phyloP scores from a whole-genome alignment of 2,113 vertebrate genomes.

The Thryonomys swinderianus region DNA sequence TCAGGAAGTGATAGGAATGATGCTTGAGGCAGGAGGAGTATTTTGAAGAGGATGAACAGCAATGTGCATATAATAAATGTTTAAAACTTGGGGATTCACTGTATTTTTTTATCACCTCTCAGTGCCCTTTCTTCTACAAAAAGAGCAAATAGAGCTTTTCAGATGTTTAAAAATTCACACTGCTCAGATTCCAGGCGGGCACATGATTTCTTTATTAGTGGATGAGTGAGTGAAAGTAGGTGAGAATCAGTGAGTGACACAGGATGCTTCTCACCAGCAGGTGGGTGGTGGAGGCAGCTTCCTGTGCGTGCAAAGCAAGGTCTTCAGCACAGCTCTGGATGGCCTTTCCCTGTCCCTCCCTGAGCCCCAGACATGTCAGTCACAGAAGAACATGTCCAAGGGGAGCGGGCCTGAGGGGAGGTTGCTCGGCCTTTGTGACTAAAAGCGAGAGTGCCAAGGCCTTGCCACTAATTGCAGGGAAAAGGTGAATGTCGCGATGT shows the following conservation, averaged over 20 bases:
- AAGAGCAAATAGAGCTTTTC: neutral
- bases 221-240: neutral
- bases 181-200: neutral
- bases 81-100: neutral
- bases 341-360: neutral
- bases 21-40: neutral
- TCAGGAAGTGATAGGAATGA: neutral
- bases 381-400: neutral
- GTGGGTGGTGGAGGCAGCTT: too few species aligned
- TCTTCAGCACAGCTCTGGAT: neutral
- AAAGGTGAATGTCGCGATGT: neutral
- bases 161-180: neutral
- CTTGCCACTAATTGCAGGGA: neutral
- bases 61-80: neutral
- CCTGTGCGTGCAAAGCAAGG: neutral
- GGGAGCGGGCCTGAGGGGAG: neutral
- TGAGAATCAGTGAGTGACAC: neutral
- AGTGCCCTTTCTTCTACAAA: neutral
- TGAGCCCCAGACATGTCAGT: neutral
- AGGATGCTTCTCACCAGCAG: accelerated
- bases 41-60: neutral
- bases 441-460: neutral
- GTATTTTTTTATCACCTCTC: neutral
- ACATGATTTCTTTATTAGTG: neutral
- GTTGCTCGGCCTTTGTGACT: neutral